Evolutionary conservation across 2,797 vertebrate species (phyloP).

Genomic region (Leucoraja ocellata): DNA sequence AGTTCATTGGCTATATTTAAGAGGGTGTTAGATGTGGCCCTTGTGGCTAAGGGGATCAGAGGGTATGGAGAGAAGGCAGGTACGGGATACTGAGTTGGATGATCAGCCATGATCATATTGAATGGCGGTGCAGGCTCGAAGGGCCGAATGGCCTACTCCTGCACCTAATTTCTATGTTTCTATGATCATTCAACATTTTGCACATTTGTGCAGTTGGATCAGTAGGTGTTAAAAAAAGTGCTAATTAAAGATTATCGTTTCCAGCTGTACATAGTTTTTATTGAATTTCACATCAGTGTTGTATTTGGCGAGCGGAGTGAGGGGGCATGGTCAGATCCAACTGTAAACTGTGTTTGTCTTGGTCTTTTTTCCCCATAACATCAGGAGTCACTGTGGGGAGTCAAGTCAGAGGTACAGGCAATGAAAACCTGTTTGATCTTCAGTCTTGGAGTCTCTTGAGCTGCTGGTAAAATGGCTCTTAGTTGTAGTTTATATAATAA

Average conservation of each 20-base stretch:
- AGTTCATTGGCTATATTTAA: no score
- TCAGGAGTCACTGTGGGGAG: not conserved
- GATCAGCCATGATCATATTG: no score
- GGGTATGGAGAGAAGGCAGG: no score
- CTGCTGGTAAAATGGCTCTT: not conserved
- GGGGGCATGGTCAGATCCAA: not conserved
- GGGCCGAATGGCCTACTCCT: no score
- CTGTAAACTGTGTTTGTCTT: not conserved
- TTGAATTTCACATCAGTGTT: not conserved
- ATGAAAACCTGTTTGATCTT: slow-evolving; percentile 10
- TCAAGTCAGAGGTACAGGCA: not conserved
- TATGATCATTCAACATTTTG: not conserved
- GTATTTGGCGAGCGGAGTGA: not conserved
- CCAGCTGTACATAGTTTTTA: slow-evolving; percentile 31
- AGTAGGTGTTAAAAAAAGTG: not conserved
- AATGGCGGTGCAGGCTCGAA: no score
- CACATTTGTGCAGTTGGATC: not conserved
- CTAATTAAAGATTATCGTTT: slow-evolving; percentile 9
- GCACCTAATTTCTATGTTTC: no score
- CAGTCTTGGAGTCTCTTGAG: not conserved
- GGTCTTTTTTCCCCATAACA: slow-evolving; percentile 8
- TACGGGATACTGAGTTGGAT: no score
- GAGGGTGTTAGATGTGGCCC: no score
- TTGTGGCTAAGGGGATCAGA: no score
- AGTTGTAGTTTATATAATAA: no score